Evolutionary conservation across 2,888 invertebrate species (phyloP).

Genomic region (Melinaea marsaeus): DNA sequence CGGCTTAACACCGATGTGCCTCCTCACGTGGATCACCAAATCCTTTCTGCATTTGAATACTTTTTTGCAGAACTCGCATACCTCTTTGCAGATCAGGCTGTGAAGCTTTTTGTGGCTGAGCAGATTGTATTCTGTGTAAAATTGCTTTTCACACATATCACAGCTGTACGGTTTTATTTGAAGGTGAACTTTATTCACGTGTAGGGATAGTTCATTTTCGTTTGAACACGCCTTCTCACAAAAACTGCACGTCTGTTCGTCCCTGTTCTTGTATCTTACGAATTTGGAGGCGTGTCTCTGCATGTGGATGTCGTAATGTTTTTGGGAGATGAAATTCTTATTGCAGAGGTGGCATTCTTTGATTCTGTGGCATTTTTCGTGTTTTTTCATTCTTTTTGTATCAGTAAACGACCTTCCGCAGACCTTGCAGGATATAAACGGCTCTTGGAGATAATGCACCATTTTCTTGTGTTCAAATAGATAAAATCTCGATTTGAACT

Average conservation of each 20-base stretch:
- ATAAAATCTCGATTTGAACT: constrained; percentile 56
- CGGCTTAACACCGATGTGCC: constrained; percentile 62
- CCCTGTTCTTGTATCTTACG: constrained; percentile 36
- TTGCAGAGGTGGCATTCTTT: constrained; percentile 54
- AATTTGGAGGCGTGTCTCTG: constrained; percentile 53
- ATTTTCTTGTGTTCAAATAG: constrained; percentile 61
- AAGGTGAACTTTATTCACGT: constrained; percentile 67
- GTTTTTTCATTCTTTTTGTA: constrained; percentile 41
- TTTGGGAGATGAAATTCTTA: constrained; percentile 51
- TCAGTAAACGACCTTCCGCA: constrained; percentile 52
- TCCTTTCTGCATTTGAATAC: constrained; percentile 52
- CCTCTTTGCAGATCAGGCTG: constrained; percentile 48
- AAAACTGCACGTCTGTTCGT: constrained; percentile 57
- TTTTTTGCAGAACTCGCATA: constrained; percentile 59
- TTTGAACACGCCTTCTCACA: constrained; percentile 61
- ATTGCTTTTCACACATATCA: constrained; percentile 68
- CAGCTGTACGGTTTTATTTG: constrained; percentile 67
- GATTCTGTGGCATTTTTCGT: constrained; percentile 45
- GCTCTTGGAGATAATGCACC: constrained; percentile 44
- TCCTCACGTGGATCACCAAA: constrained; percentile 62
- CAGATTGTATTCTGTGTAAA: constrained; percentile 60
- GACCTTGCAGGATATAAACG: constrained; percentile 43
- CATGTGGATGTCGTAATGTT: constrained; percentile 49
- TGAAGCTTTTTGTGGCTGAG: constrained; percentile 59
- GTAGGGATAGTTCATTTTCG: constrained; percentile 58